Base-by-base conservation (phyloP, 2,888 invertebrate species). In the Eretmocerus hayati region DNA sequence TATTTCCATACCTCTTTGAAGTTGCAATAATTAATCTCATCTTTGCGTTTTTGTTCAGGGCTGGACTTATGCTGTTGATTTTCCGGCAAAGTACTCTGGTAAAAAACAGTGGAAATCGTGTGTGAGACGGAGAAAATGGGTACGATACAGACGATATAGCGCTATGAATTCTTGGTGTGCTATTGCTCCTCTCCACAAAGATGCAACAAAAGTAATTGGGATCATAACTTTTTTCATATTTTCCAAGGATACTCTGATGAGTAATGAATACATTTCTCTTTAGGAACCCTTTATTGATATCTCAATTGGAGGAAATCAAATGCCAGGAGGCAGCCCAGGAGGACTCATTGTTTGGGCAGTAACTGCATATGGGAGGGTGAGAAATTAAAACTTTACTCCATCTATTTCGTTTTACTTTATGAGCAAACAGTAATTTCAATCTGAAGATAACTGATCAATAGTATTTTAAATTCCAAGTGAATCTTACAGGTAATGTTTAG, bases 101-200 rank as follows among this genome's bases (percentile, higher is more conserved):
- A 82, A 83, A 49, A 90, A 90, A 64, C 84, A 85, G 53, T 92
- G 92, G 90, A 88, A 87, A 61, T 90, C 91, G 6, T 90, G 87
- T 75, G 93, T 94, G 0, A 77, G 93, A 54, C 77, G 92, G 59
- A 78, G 93, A 56, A 87, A 91, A 66, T 94, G 93, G 93, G 83
- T 90, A 51, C 79, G 93, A 51, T 88, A 87, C 66, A 76, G 93
- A 46, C 81, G 88, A 62, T 94, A 91, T 64, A 85, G 86, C 70
- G 90, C 91, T 6, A 82, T 91, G 74, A 90, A 92, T 73, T 85
- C 86, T 36, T 94, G 94, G 94, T 90, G 91, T 74, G 88, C 89
- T 32, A 87, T 93, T 62, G 88, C 90, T 47, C 87, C 90, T 13
- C 75, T 91, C 53, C 88, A 90, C 68, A 88, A 90, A 73, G 90